Percentiles rank a stretch among this genome's conserved stretches.
Evolutionary conservation across 2,797 vertebrate species (phyloP).

Genomic region (Neosalanx taihuensis): DNA sequence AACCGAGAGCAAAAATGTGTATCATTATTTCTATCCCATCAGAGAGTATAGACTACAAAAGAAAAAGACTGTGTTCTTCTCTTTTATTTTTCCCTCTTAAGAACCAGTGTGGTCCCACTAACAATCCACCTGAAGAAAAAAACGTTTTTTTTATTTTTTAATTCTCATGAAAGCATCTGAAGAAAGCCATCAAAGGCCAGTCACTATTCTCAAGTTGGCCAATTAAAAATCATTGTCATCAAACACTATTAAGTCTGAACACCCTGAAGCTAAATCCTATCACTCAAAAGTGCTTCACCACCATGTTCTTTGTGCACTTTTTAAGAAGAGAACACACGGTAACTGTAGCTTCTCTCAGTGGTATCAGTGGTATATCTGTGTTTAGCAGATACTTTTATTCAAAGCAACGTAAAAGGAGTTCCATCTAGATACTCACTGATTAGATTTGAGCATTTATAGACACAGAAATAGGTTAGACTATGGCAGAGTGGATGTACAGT

Average conservation of each 20-base stretch:
- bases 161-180: conserved; percentile 9
- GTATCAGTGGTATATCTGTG: not conserved
- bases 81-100: conserved; percentile 1
- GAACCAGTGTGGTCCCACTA: not conserved
- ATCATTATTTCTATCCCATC: conserved; percentile 19
- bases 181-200: conserved; percentile 15
- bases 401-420: too few species aligned
- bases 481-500: too few species aligned
- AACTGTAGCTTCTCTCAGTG: not conserved
- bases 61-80: not conserved
- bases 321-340: too few species aligned
- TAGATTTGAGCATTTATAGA: too few species aligned
- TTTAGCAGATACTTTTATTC: too few species aligned
- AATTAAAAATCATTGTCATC: conserved; percentile 1
- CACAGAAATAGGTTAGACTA: too few species aligned
- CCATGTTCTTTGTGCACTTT: too few species aligned
- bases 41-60: not conserved
- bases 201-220: conserved; percentile 1
- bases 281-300: too few species aligned
- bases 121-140: conserved; percentile 2
- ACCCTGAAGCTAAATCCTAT: not conserved
- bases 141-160: not conserved
- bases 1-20: conserved; percentile 10
- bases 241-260: not conserved
- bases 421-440: too few species aligned